Evolutionary conservation across 2,113 vertebrate species (phyloP).

Genomic region (Hippocampus zosterae): DNA sequence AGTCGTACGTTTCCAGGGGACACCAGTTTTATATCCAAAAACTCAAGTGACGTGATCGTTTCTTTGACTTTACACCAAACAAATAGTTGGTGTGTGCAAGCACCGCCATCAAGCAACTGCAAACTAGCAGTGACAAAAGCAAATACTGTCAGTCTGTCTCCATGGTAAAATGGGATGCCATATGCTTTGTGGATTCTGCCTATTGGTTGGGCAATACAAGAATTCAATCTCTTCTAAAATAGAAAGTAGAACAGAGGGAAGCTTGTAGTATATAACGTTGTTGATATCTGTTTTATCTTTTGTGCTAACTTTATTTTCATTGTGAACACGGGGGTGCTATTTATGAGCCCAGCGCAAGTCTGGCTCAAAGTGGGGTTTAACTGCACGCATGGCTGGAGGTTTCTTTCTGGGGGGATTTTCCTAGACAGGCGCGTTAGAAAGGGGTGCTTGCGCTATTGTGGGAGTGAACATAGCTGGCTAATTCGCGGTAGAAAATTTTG

Average conservation of each 20-base stretch:
- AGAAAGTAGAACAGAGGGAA: not conserved
- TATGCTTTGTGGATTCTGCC: conserved; percentile 17
- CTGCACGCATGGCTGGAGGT: too few species aligned
- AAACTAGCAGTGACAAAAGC: conserved; percentile 27
- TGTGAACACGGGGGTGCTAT: too few species aligned
- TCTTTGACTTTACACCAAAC: conserved; percentile 26
- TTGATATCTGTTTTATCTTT: not conserved
- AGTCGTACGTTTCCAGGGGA: conserved; percentile 41
- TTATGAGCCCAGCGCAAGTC: too few species aligned
- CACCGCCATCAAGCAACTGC: conserved; percentile 25
- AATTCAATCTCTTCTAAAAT: conserved; percentile 8
- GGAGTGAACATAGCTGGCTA: too few species aligned
- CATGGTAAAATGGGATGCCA: conserved; percentile 35
- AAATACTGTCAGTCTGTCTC: conserved; percentile 24
- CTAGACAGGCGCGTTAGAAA: too few species aligned
- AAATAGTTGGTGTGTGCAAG: conserved; percentile 40
- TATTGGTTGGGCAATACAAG: conserved; percentile 1
- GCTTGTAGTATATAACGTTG: too few species aligned
- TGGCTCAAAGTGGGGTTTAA: too few species aligned
- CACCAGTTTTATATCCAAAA: conserved; percentile 30
- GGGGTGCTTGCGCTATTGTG: too few species aligned
- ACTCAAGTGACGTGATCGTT: conserved; percentile 14
- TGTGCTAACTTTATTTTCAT: too few species aligned
- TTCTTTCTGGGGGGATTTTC: too few species aligned
- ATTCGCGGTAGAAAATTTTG: too few species aligned